Base-by-base conservation (phyloP, 2,797 vertebrate species). In the Pteronotus mesoamericanus region DNA sequence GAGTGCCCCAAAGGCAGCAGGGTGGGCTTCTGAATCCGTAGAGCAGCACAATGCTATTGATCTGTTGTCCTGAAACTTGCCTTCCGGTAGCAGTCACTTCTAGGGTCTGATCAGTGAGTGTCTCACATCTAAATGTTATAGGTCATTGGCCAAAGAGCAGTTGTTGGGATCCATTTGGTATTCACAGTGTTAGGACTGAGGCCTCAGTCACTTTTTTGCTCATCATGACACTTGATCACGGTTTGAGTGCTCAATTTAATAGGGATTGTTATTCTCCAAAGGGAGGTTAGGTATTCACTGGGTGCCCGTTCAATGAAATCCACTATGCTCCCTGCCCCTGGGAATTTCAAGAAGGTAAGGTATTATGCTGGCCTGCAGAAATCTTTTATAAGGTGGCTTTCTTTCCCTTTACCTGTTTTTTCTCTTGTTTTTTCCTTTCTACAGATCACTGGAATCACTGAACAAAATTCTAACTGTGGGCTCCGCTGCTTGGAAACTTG, bases 101-200 rank as follows among this genome's bases (percentile, higher is more conserved):
- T 42, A 44, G 66, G 74, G 64, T 91, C 71, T 82, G 83, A 86
- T 92, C 89, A 77, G 82, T 66, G 29, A 61, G 72, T 51, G 69
- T 59, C 66, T 96, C 57, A 26, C 66, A 21, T 66, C 24, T 69
- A n/a, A 68, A 80, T 10, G 75, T 83, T 93, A 80, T 1, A 84
- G 92, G 64, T 87, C 86, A 75, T 9, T 75, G 46, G 86, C 48
- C 57, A n/a, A 5, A 46, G 18, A 86, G 75, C 92, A 26, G 37
- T 75, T 22, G 29, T 55, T 69, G 71, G 39, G 78, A 44, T 93
- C 82, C n/a, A 64, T 92, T 72, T 75, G 71, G 26, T 86, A 77
- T 82, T 94, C 59, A 42, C 48, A 10, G 8, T 32, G 12, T 64
- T 48, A n/a, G 71, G 61, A 37, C 55, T 37, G 66, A 44, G 68